These are phyloP conservation scores for Centropyge bicolor DNA, from an alignment of 2,797 vertebrate species.

Conservation along the genomic window DNA sequence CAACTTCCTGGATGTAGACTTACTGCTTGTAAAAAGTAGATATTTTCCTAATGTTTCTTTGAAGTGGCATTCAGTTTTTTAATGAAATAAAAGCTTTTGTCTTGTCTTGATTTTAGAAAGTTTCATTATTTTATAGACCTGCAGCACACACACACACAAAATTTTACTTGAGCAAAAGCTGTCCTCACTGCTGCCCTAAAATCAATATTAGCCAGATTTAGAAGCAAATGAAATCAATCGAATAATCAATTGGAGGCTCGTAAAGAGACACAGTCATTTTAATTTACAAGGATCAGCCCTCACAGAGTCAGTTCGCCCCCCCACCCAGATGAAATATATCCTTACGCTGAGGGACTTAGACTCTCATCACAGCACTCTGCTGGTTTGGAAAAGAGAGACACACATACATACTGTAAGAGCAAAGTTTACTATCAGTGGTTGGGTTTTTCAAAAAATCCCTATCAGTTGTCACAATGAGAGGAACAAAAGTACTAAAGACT, in stretches of 20 bases:
- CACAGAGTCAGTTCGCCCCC: conserved; percentile 10
- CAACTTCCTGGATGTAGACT: conserved; percentile 35
- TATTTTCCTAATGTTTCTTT: conserved; percentile 66
- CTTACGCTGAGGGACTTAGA: conserved; percentile 1
- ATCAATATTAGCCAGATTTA: conserved; percentile 70
- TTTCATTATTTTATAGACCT: conserved; percentile 24
- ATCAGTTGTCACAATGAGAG: not conserved
- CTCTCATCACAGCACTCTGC: conserved; percentile 15
- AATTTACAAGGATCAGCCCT: conserved; percentile 36
- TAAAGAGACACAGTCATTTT: conserved; percentile 60
- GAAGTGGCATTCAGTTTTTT: conserved; percentile 44
- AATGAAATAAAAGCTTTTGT: conserved; percentile 59
- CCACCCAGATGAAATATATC: conserved; percentile 31
- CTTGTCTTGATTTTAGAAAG: conserved; percentile 31
- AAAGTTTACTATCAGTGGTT: not conserved
- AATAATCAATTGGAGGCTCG: conserved; percentile 63
- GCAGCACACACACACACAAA: conserved; percentile 26
- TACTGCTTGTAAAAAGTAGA: conserved; percentile 28
- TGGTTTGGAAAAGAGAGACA: conserved; percentile 12
- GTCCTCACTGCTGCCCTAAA: conserved; percentile 32
- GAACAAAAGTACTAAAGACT: not conserved
- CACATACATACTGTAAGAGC: not conserved
- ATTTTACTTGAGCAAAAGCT: conserved; percentile 33
- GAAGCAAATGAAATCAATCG: conserved; percentile 58
- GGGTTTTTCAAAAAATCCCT: not conserved